These are phyloP conservation scores for Meta bourneti DNA, from an alignment of 2,888 invertebrate species.

Conservation along the genomic window DNA sequence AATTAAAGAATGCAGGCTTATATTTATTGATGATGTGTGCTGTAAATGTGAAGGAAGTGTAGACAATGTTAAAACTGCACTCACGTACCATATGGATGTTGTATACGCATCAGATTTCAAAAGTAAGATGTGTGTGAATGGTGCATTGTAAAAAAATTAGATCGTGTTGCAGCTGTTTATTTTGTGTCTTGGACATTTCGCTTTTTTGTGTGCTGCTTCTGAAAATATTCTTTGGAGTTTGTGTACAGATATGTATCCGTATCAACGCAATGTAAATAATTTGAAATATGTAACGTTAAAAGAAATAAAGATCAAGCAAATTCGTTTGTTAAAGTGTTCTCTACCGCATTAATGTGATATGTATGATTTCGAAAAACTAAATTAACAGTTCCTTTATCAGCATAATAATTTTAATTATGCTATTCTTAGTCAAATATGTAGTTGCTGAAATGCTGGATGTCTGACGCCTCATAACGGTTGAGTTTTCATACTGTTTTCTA, in stretches of 20 bases:
- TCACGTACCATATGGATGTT: not conserved
- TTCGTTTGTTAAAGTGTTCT: not conserved
- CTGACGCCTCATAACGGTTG: too few species aligned
- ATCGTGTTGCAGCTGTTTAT: not conserved
- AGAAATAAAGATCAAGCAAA: not conserved
- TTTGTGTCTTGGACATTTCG: not conserved
- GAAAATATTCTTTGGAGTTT: not conserved
- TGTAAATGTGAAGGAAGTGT: slow-evolving; percentile 6
- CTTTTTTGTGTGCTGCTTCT: not conserved
- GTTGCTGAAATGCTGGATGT: too few species aligned
- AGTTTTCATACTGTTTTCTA: too few species aligned
- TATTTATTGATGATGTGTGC: slow-evolving; percentile 15
- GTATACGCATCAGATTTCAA: not conserved
- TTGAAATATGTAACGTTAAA: not conserved
- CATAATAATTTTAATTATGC: too few species aligned
- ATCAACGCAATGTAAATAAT: not conserved
- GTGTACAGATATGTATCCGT: not conserved
- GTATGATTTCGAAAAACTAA: too few species aligned
- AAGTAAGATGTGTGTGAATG: not conserved
- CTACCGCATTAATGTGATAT: too few species aligned
- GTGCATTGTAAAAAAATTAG: not conserved
- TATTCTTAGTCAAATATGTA: too few species aligned
- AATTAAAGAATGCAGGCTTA: slow-evolving; percentile 6
- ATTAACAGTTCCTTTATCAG: too few species aligned
- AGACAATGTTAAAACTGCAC: slow-evolving; percentile 11